Base-by-base conservation (phyloP, 2,888 invertebrate species). In the Hirtodrosophila alboralis region DNA sequence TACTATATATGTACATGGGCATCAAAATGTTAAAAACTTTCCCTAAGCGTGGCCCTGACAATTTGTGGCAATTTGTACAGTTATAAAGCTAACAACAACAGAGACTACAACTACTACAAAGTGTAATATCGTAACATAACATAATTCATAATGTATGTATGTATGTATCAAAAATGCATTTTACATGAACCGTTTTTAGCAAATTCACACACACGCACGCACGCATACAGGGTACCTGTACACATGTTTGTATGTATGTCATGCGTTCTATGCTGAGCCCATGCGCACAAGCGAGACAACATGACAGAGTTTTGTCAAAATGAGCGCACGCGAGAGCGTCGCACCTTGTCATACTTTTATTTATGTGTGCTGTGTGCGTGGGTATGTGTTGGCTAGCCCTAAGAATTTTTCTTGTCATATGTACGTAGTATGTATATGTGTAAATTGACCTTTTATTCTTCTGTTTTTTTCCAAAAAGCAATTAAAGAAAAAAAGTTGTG, bases 271-370 rank as follows among this genome's bases (percentile, higher is more conserved):
- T 45, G 68, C 51, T 61, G 14, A 30, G 51, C 7, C 40, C 16
- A 38, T 70, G 59, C 48, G 79, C 57, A 54, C 44, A 57, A 78
- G 83, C 60, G 75, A 78, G 83, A 78, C 63, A 53, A 75, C 83
- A 74, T 54, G 37, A 67, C 44, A 59, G 44, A n/a, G n/a, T 13
- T 13, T 45, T 31, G 23, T 14, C 34, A 51, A 23, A 67, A 43
- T 51, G 47, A 10, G 49, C 65, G 38, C 33, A 18, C 40, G 36
- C 23, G 37, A 54, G 54, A 54, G 67, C 47, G 43, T 34, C 28
- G 60, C 59, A 51, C 51, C 30, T 18, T 48, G 44, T 9, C 18
- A 36, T n/a, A n/a, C n/a, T n/a, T n/a, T n/a, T n/a, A n/a, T 18
- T 12, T 63, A 12, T 45, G 31, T 21, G n/a, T 52, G 43, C 6